Conservation (phyloP, 2,888 invertebrate genomes). For the Reticulitermes lucifugus region DNA sequence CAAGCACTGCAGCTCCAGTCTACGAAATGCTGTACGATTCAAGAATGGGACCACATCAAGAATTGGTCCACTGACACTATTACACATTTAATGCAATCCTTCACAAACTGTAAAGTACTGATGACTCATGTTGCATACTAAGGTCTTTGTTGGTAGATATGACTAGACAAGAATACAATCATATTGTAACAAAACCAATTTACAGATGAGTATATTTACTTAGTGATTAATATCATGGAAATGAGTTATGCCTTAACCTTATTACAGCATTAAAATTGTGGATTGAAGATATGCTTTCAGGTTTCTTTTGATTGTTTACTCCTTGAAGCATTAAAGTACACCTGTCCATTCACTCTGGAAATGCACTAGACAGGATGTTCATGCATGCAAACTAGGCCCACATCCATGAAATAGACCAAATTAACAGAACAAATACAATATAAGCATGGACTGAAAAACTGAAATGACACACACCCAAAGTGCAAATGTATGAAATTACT, state of each 20-base stretch:
- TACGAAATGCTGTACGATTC: not conserved
- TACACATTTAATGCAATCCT: not conserved
- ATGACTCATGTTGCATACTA: not conserved
- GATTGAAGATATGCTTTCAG: not conserved
- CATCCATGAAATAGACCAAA: not conserved
- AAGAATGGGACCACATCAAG: not conserved
- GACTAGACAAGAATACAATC: not conserved
- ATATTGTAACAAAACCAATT: not conserved
- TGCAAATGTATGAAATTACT: not conserved
- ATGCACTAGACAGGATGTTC: not conserved
- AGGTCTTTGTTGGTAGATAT: not conserved
- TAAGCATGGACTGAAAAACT: not conserved
- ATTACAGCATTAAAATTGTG: not conserved
- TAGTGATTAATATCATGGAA: not conserved
- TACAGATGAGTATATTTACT: not conserved
- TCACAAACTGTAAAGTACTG: not conserved
- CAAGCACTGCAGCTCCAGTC: not conserved
- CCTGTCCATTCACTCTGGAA: not conserved
- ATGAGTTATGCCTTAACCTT: not conserved
- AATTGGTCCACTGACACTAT: not conserved
- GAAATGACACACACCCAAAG: not conserved
- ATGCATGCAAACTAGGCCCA: not conserved
- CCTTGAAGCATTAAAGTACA: not conserved
- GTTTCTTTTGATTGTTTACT: slow-evolving; percentile 1
- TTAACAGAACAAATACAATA: not conserved